Conservation (phyloP, 1,140 invertebrate species). For the Tenebrio molitor region DNA sequence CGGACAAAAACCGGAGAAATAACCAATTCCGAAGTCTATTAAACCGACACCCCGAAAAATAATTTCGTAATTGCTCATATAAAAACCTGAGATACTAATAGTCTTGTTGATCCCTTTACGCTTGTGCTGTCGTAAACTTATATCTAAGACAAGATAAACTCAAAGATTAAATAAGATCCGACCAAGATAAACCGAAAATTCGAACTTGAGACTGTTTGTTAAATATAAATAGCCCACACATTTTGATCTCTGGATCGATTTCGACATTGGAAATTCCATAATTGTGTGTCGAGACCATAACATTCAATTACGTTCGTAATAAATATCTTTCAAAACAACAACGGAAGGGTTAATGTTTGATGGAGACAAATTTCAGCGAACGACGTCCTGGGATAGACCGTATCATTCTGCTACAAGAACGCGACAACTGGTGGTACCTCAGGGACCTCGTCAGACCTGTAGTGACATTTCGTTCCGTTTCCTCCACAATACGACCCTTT, state of each 20-base stretch:
- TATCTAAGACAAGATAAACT: constrained; percentile 36
- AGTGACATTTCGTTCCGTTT: constrained; percentile 35
- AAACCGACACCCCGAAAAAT: constrained; percentile 13
- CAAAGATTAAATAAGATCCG: constrained; percentile 33
- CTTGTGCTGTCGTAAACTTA: constrained; percentile 32
- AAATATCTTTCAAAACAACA: constrained; percentile 46
- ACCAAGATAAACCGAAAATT: constrained; percentile 30
- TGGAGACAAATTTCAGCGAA: constrained; percentile 42
- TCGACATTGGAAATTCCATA: constrained; percentile 9
- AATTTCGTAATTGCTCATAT: constrained; percentile 31
- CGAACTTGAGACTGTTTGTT: constrained; percentile 24
- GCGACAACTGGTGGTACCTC: constrained; percentile 41
- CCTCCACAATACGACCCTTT: constrained; percentile 38
- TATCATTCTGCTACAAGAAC: constrained; percentile 37
- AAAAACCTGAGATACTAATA: constrained; percentile 23
- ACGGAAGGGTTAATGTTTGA: constrained; percentile 40
- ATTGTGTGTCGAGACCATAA: constrained; percentile 27
- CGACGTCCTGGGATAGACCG: constrained; percentile 22
- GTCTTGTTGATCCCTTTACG: constrained; percentile 32
- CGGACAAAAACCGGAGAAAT: constrained; percentile 13
- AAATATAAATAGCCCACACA: constrained; percentile 28
- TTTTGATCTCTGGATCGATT: constrained; percentile 20
- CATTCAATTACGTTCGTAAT: constrained; percentile 46
- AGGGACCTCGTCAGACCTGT: constrained; percentile 36
- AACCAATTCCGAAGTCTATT: constrained; percentile 20